A percentile compares a stretch with the other conserved stretches of the same genome.
Evolutionary conservation across 2,888 invertebrate species (phyloP).

Genomic region (Himalopsyche kuldschensis): DNA sequence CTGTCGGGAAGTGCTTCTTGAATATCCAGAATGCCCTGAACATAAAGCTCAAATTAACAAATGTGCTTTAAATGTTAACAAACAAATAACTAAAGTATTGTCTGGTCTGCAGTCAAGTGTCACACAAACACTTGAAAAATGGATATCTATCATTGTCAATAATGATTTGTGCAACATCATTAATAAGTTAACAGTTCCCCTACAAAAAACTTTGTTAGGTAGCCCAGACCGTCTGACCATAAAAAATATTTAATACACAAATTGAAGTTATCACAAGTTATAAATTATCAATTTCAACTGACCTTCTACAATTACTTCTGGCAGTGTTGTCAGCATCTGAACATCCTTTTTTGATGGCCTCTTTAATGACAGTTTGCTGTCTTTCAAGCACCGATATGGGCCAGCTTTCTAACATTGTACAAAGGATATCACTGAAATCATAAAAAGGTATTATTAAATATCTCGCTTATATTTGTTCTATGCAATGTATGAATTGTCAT

Average conservation of each 20-base stretch:
- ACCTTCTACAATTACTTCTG: conserved; percentile 80
- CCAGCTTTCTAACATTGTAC: conserved; percentile 85
- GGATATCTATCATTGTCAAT: too few species aligned
- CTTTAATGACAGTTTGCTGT: conserved; percentile 75
- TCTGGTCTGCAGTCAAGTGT: too few species aligned
- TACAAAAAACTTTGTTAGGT: too few species aligned
- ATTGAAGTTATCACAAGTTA: too few species aligned
- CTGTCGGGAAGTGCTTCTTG: conserved; percentile 85
- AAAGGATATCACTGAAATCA: conserved; percentile 77
- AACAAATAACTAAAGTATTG: too few species aligned
- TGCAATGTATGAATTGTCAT: too few species aligned
- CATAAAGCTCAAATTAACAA: conserved; percentile 6
- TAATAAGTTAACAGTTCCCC: too few species aligned
- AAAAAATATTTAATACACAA: not conserved
- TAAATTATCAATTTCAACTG: not conserved
- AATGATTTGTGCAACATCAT: too few species aligned
- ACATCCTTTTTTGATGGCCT: conserved; percentile 83
- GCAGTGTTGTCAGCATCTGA: conserved; percentile 93
- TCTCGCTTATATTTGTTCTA: too few species aligned
- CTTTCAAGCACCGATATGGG: conserved; percentile 79
- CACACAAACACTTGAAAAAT: too few species aligned
- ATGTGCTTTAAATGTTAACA: not conserved
- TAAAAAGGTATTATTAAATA: not conserved
- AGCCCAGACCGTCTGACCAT: too few species aligned
- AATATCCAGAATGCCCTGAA: conserved; percentile 87